Conservation (phyloP, 1,140 invertebrate species). For the Drosophila lacertosa region DNA sequence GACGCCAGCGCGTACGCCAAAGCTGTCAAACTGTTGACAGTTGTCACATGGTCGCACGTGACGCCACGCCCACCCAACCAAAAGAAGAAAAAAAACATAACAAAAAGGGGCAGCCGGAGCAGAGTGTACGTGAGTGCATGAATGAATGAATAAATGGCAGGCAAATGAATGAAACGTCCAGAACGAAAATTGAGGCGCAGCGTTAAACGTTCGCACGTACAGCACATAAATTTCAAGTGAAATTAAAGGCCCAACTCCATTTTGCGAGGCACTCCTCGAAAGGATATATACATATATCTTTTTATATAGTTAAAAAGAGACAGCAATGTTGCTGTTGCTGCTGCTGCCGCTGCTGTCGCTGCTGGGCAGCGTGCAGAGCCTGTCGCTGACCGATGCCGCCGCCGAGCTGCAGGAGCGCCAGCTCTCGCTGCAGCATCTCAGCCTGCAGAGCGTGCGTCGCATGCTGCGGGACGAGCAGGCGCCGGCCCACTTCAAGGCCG, state of each 20-base stretch:
- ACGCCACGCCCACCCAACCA: not conserved
- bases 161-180: slow-evolving; percentile 63
- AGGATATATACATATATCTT: too few relatives aligned
- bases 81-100: not conserved
- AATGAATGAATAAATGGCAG: slow-evolving; percentile 61
- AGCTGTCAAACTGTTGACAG: slow-evolving; percentile 69
- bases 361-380: slow-evolving; percentile 18
- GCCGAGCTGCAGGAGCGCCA: slow-evolving; percentile 47
- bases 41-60: slow-evolving; percentile 73
- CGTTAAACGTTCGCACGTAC: slow-evolving; percentile 77
- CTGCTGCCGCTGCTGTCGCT: slow-evolving; percentile 14
- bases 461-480: slow-evolving; percentile 77
- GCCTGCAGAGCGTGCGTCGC: slow-evolving; percentile 69
- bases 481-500: slow-evolving; percentile 58
- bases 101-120: slow-evolving; percentile 22
- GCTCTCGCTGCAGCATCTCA: slow-evolving; percentile 39
- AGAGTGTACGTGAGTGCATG: slow-evolving; percentile 36
- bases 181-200: slow-evolving; percentile 57
- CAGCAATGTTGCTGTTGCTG: slow-evolving; percentile 46
- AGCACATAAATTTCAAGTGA: slow-evolving; percentile 76
- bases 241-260: slow-evolving; percentile 56
- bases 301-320: too few relatives aligned
- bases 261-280: too few relatives aligned
- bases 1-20: slow-evolving; percentile 46
- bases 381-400: slow-evolving; percentile 32